phyloP scores from a whole-genome alignment of 2,113 vertebrate species.

The Delphinus delphis region DNA sequence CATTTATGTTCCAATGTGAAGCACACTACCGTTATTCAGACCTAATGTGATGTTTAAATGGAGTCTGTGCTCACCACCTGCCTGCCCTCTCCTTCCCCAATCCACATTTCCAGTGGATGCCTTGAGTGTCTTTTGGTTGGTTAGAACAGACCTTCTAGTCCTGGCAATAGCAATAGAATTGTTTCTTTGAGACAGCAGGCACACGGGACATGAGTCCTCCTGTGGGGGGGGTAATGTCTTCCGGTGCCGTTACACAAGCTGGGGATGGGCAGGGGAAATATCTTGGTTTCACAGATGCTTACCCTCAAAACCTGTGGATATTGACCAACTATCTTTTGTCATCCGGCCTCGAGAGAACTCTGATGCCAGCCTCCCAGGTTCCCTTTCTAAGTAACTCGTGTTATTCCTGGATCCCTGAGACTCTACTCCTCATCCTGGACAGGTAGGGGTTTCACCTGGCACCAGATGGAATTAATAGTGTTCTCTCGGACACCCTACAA shows the following conservation, averaged over 20 bases:
- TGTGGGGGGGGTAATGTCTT: not conserved
- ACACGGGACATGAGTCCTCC: not conserved
- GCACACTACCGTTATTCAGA: not conserved
- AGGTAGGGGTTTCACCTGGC: not conserved
- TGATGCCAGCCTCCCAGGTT: not conserved
- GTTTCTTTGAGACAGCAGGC: not conserved
- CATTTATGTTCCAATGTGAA: not conserved
- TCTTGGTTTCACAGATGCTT: not conserved
- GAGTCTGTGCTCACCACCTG: not conserved
- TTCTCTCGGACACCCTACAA: not conserved
- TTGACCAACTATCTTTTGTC: not conserved
- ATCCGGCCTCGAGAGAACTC: not conserved
- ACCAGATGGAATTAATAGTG: not conserved
- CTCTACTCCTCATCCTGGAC: not conserved
- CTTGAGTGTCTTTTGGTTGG: not conserved
- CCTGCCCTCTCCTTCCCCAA: not conserved
- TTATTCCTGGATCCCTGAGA: not conserved
- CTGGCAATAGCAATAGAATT: not conserved
- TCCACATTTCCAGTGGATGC: not conserved
- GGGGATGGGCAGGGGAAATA: not conserved
- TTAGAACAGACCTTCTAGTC: not conserved
- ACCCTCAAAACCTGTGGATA: not conserved
- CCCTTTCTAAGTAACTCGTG: not conserved
- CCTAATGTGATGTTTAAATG: not conserved
- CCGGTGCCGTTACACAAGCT: not conserved